Evolutionary conservation across 2,888 invertebrate genomes (phyloP).

Genomic region (Pyrrhosoma nymphula): DNA sequence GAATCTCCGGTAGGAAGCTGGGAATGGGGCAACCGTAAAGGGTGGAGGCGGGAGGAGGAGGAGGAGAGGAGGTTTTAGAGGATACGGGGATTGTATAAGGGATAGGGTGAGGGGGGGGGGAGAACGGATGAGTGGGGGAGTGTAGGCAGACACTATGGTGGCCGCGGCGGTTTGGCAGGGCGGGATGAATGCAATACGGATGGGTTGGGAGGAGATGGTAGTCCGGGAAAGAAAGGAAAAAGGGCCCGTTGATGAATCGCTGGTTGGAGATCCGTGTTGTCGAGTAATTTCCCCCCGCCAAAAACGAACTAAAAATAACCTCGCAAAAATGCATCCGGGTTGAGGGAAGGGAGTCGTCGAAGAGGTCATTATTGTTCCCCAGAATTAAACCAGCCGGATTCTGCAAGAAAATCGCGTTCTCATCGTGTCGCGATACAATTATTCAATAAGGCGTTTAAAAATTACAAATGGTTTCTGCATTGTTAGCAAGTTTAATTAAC

Average conservation of each 20-base stretch:
- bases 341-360: neutral
- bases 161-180: neutral
- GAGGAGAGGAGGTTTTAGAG: neutral
- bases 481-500: no score
- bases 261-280: neutral
- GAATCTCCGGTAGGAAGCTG: conserved; percentile 58
- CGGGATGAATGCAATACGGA: neutral
- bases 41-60: neutral
- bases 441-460: no score
- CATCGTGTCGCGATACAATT: neutral
- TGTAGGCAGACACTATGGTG: neutral
- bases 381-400: neutral
- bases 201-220: neutral
- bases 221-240: neutral
- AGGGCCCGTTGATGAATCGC: neutral
- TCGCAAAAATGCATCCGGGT: neutral
- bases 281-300: neutral
- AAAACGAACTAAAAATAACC: neutral
- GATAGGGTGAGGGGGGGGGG: neutral
- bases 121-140: neutral
- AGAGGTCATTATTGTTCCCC: neutral
- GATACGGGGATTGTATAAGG: neutral
- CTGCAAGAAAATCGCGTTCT: neutral
- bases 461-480: no score
- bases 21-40: neutral